These are phyloP conservation scores for Siphonodentalium dalli DNA, from an alignment of 2,888 invertebrate species.

Conservation along the genomic window DNA sequence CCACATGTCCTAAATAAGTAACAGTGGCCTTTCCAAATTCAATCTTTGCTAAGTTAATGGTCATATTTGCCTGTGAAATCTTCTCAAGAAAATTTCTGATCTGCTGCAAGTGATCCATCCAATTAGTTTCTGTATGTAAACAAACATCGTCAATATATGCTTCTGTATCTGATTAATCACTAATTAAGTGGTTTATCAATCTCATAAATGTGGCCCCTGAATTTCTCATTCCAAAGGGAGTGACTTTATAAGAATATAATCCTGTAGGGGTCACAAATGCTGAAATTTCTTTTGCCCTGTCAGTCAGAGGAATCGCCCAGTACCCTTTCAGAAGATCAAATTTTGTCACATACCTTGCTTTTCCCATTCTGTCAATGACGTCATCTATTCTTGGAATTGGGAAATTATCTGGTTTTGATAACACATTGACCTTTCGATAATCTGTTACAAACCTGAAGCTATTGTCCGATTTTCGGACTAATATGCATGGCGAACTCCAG, in stretches of 20 bases:
- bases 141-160: constrained; percentile 13
- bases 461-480: constrained; percentile 15
- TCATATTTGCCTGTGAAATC: constrained; percentile 2
- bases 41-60: constrained; percentile 6
- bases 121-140: neutral
- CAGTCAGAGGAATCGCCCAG: constrained; percentile 18
- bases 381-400: constrained; percentile 30
- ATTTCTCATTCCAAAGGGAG: constrained; percentile 19
- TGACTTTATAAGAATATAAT: constrained; percentile 12
- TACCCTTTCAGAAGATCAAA: constrained; percentile 29
- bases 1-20: constrained; percentile 22
- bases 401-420: constrained; percentile 25
- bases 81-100: neutral
- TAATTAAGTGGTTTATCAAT: constrained; percentile 14
- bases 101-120: constrained; percentile 4
- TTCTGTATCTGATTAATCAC: too few relatives aligned
- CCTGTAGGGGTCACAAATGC: constrained; percentile 16
- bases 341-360: too few relatives aligned
- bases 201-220: constrained; percentile 14
- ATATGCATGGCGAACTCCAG: constrained; percentile 28
- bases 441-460: constrained; percentile 19
- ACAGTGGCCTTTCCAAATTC: neutral
- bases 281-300: constrained; percentile 18
- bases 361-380: constrained; percentile 30
- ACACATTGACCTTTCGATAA: constrained; percentile 19